Evolutionary conservation across 2,113 vertebrate species (phyloP).

Genomic region (Jacana jacana): DNA sequence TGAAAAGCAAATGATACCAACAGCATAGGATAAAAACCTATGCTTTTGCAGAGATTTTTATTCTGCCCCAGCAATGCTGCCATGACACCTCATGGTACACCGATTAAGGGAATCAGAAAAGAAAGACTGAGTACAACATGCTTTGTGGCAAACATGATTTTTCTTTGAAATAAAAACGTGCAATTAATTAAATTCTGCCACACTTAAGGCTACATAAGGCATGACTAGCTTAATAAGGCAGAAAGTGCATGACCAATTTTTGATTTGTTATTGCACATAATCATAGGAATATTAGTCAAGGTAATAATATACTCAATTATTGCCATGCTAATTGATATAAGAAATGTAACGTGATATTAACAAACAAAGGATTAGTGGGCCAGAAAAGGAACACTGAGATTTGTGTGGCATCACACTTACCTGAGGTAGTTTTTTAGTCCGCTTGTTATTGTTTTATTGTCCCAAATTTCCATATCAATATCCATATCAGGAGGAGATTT

Average conservation of each 20-base stretch:
- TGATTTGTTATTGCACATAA: not conserved
- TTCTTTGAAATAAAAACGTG: not conserved
- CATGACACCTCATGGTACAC: not conserved
- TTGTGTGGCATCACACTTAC: slow-evolving; percentile 69
- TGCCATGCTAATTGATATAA: not conserved
- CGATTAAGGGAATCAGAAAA: not conserved
- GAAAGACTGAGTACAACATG: not conserved
- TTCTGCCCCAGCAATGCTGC: not conserved
- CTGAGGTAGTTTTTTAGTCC: slow-evolving; percentile 99
- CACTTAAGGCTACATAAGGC: not conserved
- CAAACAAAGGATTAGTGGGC: not conserved
- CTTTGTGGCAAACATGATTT: not conserved
- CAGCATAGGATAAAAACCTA: not conserved
- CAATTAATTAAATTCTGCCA: not conserved
- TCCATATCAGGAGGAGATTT: slow-evolving; percentile 91
- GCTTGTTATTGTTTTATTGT: slow-evolving; percentile 97
- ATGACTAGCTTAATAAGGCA: not conserved
- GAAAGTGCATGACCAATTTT: not conserved
- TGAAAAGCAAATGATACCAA: not conserved
- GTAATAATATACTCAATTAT: not conserved
- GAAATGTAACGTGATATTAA: not conserved
- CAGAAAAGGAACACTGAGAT: not conserved
- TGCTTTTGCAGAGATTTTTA: not conserved
- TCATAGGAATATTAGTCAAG: not conserved
- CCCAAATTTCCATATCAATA: slow-evolving; percentile 93